phyloP scores from a whole-genome alignment of 2,113 vertebrate species.

The Onychostruthus taczanowskii region DNA sequence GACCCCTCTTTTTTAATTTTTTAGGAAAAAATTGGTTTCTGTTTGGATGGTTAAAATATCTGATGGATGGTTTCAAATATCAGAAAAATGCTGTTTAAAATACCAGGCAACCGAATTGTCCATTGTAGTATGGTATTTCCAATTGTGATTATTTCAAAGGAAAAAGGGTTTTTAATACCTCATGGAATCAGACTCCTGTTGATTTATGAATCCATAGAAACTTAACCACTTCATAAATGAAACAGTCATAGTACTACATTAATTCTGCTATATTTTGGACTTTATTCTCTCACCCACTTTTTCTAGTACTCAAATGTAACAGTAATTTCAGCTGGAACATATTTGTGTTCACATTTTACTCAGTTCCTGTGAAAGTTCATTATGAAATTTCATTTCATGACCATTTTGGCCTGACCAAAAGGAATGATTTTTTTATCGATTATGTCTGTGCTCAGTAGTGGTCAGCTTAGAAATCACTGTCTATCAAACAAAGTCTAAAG shows the following conservation, averaged over 20 bases:
- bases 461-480: background rate
- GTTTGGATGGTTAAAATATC: background rate
- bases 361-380: background rate
- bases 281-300: background rate
- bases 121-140: background rate
- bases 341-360: background rate
- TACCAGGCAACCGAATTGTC: background rate
- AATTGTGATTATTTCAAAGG: background rate
- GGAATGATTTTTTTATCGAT: background rate
- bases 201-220: background rate
- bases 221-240: background rate
- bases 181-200: background rate
- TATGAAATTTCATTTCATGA: background rate
- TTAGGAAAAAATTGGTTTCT: background rate
- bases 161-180: background rate
- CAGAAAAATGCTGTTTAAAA: background rate
- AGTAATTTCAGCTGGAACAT: background rate
- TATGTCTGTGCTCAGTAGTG: background rate
- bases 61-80: background rate
- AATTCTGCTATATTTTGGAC: background rate
- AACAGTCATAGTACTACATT: background rate
- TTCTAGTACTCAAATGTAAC: background rate
- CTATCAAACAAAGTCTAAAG: background rate
- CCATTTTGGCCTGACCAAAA: background rate
- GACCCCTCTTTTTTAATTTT: background rate